These are phyloP conservation scores for Lumbricus terrestris DNA, from an alignment of 2,888 invertebrate genomes.

Conservation along the genomic window DNA sequence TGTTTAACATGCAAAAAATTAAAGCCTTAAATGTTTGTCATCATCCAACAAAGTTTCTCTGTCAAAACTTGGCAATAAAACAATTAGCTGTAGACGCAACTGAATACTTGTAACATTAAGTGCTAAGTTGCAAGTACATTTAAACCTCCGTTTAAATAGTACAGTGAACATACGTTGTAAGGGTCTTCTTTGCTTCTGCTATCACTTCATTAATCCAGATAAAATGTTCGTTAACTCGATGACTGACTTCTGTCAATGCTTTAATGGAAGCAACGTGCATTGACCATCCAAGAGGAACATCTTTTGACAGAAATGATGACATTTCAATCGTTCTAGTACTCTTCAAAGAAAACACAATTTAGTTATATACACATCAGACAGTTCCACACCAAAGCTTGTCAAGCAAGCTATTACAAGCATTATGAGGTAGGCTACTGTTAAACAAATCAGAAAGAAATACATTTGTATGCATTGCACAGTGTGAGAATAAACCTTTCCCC, in stretches of 20 bases:
- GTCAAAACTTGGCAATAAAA: background rate
- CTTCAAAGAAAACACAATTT: background rate
- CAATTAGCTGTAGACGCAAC: background rate
- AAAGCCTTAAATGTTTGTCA: background rate
- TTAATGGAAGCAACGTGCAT: background rate
- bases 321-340: background rate
- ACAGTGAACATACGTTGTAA: slow-evolving; percentile 7
- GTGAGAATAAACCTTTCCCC: background rate
- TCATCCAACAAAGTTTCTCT: background rate
- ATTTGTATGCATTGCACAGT: background rate
- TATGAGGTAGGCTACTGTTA: background rate
- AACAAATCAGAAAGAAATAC: background rate
- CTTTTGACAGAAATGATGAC: background rate
- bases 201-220: slow-evolving; percentile 8
- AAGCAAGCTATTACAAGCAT: background rate
- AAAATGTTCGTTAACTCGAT: background rate
- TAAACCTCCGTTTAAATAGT: background rate
- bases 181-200: slow-evolving; percentile 10
- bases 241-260: background rate
- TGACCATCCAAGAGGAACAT: background rate
- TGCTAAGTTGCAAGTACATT: background rate
- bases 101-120: background rate
- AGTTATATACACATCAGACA: background rate
- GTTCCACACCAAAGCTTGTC: background rate
- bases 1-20: background rate